A percentile compares a stretch with the other conserved stretches of the same genome.
Evolutionary conservation across 2,888 invertebrate species (phyloP).

Genomic region (Phania funesta): DNA sequence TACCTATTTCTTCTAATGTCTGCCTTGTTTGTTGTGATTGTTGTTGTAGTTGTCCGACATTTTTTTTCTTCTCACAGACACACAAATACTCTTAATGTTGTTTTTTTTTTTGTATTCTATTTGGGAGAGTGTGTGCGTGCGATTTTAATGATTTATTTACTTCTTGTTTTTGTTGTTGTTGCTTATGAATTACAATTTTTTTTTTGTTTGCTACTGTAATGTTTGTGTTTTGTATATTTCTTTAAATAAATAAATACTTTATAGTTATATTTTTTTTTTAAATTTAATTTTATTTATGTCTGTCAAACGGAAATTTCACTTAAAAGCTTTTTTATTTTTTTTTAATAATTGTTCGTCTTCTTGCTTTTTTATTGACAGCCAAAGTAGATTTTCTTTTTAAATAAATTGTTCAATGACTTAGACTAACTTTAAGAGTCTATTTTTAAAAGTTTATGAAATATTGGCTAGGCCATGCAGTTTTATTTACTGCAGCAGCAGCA

Average conservation of each 20-base stretch:
- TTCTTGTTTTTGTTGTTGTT: conserved; percentile 10
- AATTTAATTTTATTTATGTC: conserved; percentile 23
- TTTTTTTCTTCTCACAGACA: no score
- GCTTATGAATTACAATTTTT: no score
- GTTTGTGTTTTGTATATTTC: conserved; percentile 31
- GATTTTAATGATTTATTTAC: conserved; percentile 46
- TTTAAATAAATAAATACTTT: conserved; percentile 31
- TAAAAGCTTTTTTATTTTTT: conserved; percentile 30
- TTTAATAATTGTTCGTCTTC: conserved; percentile 33
- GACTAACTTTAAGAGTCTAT: neutral
- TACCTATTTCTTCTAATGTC: no score
- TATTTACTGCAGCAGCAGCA: no score
- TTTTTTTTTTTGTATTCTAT: neutral
- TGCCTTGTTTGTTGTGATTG: no score
- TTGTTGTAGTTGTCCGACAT: no score
- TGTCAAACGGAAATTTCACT: conserved; percentile 62
- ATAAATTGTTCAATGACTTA: neutral
- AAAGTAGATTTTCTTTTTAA: neutral
- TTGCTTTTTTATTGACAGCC: neutral
- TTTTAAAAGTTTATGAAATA: no score
- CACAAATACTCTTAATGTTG: conserved; percentile 10
- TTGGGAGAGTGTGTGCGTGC: neutral
- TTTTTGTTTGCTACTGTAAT: neutral
- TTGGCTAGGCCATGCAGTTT: no score
- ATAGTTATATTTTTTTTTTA: neutral